Percentiles rank a stretch among this genome's conserved stretches.
Conservation (phyloP, 1,140 invertebrate species). For the Ladona fulva region DNA sequence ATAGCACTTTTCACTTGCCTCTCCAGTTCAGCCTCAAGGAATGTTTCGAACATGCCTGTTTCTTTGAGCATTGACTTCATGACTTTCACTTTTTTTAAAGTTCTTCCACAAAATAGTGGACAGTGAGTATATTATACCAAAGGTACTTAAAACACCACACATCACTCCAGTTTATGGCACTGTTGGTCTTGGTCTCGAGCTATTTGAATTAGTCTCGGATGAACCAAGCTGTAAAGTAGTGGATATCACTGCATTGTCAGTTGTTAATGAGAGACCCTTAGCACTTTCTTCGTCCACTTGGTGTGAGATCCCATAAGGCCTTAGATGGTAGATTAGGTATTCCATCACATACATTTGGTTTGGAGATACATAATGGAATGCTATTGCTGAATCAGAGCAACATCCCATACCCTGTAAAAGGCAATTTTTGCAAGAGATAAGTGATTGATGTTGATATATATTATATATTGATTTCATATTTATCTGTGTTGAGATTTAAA, state of each 20-base stretch:
- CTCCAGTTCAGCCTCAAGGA: not conserved
- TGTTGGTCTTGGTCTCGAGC: not conserved
- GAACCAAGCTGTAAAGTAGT: no score
- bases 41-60: not conserved
- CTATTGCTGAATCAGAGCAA: constrained; percentile 91
- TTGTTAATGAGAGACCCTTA: not conserved
- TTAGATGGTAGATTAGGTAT: constrained; percentile 90
- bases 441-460: no score
- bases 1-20: no score
- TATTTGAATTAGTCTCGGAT: no score
- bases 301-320: constrained; percentile 74
- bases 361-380: constrained; percentile 91
- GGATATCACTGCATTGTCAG: not conserved
- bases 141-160: not conserved
- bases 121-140: not conserved
- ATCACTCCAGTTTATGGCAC: not conserved
- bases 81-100: not conserved
- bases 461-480: no score
- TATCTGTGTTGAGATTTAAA: no score
- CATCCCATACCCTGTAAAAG: constrained; percentile 74
- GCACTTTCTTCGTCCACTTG: constrained; percentile 27
- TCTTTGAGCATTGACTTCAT: not conserved
- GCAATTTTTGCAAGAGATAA: constrained; percentile 23
- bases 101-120: no score
- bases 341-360: constrained; percentile 94